Evolutionary conservation across 2,797 vertebrate genomes (phyloP).

Genomic region (Petrocephalus sullivani): DNA sequence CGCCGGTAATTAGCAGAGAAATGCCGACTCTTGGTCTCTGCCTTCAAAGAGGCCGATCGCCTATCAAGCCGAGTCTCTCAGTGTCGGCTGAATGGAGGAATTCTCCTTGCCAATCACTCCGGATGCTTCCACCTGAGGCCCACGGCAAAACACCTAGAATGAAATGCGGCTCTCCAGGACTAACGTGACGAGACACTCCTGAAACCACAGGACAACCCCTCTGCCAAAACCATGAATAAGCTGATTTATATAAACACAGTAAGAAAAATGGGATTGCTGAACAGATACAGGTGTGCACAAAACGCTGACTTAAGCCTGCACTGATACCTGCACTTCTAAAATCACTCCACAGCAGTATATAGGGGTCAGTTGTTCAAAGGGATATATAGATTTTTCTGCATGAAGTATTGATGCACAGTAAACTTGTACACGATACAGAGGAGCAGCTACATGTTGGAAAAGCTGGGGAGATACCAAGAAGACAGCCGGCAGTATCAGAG

Average conservation of each 20-base stretch:
- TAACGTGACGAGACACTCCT: background rate
- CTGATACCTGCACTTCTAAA: background rate
- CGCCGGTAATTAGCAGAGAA: conserved; percentile 10
- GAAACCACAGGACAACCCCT: background rate
- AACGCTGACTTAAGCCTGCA: background rate
- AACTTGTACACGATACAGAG: background rate
- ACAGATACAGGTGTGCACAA: background rate
- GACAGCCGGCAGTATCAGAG: background rate
- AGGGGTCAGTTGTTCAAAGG: background rate
- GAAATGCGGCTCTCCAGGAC: background rate
- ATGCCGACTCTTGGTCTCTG: background rate
- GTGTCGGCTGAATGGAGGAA: background rate
- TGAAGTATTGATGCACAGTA: background rate
- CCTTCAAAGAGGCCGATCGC: background rate
- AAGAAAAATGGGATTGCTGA: background rate
- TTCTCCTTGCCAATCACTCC: background rate
- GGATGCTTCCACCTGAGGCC: background rate
- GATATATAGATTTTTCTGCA: background rate
- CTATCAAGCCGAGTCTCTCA: background rate
- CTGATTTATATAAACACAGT: background rate
- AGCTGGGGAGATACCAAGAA: background rate
- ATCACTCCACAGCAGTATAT: background rate
- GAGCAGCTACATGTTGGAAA: background rate
- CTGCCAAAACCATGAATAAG: background rate
- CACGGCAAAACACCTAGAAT: background rate